A percentile compares a stretch with the other conserved stretches of the same genome.
phyloP scores from a whole-genome alignment of 2,888 invertebrate genomes.

The Rosalia funebris region DNA sequence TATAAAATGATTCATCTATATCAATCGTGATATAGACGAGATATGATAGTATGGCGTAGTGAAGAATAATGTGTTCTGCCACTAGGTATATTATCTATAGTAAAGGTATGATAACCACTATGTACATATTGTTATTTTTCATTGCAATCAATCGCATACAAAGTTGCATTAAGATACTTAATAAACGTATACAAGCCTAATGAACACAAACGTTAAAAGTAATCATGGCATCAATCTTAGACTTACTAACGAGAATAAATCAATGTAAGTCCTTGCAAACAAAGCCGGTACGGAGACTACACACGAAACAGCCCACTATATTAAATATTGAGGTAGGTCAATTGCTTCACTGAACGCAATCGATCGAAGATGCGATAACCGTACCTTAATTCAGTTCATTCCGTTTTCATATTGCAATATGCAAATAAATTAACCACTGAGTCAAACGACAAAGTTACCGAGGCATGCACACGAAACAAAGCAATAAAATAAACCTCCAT shows the following conservation, averaged over 20 bases:
- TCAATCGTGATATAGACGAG: too few relatives aligned
- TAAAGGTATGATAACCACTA: too few relatives aligned
- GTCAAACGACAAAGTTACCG: neutral
- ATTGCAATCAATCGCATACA: too few relatives aligned
- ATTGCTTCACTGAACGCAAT: neutral
- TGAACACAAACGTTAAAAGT: neutral
- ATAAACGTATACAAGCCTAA: too few relatives aligned
- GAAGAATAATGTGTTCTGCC: too few relatives aligned
- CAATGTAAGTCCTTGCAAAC: neutral
- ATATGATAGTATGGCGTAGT: too few relatives aligned
- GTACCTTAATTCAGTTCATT: constrained; percentile 1
- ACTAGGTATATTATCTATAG: too few relatives aligned
- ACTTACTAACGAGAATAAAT: neutral
- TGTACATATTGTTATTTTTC: too few relatives aligned
- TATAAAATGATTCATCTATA: too few relatives aligned
- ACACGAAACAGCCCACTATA: constrained; percentile 1
- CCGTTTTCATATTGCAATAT: neutral
- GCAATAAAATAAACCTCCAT: neutral
- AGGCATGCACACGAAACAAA: neutral
- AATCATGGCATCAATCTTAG: neutral
- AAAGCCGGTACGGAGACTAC: constrained; percentile 1
- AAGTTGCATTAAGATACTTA: too few relatives aligned
- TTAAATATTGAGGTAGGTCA: constrained; percentile 17
- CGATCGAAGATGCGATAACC: constrained; percentile 5
- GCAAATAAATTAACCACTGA: neutral